Evolutionary conservation across 2,888 invertebrate species (phyloP), one percentile per base, ranked within the genome.

Genomic region (Meganola albula): DNA sequence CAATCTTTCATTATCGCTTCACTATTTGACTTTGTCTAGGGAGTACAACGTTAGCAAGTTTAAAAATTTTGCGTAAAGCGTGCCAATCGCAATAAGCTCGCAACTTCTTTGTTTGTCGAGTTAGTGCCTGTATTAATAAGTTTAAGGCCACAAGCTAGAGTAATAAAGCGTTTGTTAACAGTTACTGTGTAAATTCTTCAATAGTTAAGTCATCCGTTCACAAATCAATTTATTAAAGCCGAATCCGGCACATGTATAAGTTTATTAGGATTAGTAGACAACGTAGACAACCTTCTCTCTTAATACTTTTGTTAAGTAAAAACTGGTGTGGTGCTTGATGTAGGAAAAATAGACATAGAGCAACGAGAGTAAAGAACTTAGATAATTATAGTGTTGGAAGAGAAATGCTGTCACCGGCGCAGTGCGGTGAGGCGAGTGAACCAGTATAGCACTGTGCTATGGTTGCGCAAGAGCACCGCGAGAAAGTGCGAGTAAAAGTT

Each of bases 401-500:
- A 60, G 67, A 71, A 74, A 75, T 70, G 72, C 67, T 68, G 71
- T 73, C 64, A 65, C 64, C 55, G 43, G 20, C 20, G 3, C 42
- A 55, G 46, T 51, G 63, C 42, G 55, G 46, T 51, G 63, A 64
- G 64, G 67, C 63, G 66, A 66, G 51, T 70, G 71, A 74, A 77
- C 78, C 72, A 74, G 82, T 78, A 76, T 74, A 70, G 75, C 66
- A 66, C 66, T 53, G 58, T 43, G 37, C 26, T 37, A 51, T 58
- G 54, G 75, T 85, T 85, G 85, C 84, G 85, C 80, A 85, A 85
- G 82, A 66, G 72, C 72, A 68, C 48, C 58, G 43, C 74, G 79
- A 77, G 85, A 85, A 85, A 84, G 84, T 84, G 84, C 77, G 74
- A 84, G 85, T 84, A 84, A 85, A 84, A 85, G 85, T 84, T 83